Evolutionary conservation across 2,888 invertebrate species (phyloP).

Genomic region (Eupithecia tripunctaria): DNA sequence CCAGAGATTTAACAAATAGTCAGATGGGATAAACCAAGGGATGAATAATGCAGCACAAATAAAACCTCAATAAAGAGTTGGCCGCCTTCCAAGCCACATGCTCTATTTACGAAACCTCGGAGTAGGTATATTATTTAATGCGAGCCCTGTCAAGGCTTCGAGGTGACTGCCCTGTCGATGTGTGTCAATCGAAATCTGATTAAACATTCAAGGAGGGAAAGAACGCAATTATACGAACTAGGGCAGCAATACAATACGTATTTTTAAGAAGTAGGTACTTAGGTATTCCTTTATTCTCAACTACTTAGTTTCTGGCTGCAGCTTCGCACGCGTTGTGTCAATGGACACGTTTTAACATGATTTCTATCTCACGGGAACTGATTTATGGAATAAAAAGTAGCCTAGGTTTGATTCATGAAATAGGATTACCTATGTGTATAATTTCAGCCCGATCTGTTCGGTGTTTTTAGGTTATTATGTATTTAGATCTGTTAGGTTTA

Average conservation of each 20-base stretch:
- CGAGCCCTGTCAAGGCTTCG: neutral
- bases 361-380: no score
- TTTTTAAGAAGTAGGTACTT: neutral
- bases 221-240: slow-evolving; percentile 27
- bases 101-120: slow-evolving; percentile 2
- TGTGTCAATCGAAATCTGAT: slow-evolving; percentile 26
- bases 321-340: no score
- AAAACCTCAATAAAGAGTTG: slow-evolving; percentile 11
- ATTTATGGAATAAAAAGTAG: no score
- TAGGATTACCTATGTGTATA: no score
- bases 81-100: neutral
- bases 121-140: neutral
- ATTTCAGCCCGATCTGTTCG: no score
- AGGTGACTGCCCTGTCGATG: slow-evolving; percentile 5
- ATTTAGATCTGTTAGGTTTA: no score
- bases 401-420: no score
- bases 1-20: neutral
- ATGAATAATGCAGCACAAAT: neutral
- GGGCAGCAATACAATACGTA: slow-evolving; percentile 5
- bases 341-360: no score
- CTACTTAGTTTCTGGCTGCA: no score
- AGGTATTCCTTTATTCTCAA: neutral
- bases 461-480: no score
- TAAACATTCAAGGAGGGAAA: slow-evolving; percentile 26
- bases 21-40: neutral